Base-by-base conservation (phyloP, 2,113 vertebrate species). In the Pygoscelis antarcticus region DNA sequence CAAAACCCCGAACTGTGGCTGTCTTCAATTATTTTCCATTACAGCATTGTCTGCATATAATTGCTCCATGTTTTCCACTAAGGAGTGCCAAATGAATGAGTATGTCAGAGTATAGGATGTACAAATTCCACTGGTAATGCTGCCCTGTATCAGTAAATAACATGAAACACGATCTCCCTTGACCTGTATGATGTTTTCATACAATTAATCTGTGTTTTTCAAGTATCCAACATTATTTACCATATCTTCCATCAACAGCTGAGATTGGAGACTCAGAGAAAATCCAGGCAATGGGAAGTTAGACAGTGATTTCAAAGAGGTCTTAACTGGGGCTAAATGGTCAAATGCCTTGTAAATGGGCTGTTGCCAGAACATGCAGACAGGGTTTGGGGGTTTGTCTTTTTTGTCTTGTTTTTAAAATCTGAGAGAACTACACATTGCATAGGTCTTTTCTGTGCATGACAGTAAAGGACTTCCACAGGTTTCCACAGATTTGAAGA, bases 1-100 rank as follows among this genome's bases (percentile, higher is more conserved):
- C 87, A 89, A 96, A 95, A 85, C 0, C 92, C 90, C 96, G 95
- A 93, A 96, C 77, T 0, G 0, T 93, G 77, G 90, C 96, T 94
- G 95, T 96, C 96, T 96, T 97, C 91, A 95, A 97, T 96, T 97
- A 96, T 97, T 97, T 97, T 98, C 97, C 98, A 98, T 97, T 97
- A 98, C 96, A 96, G 89, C 93, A 96, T 95, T 97, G 96, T 97
- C 97, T 98, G 95, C 92, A 96, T 90, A 94, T 96, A 98, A 98
- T 97, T 97, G 93, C 75, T 97, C 93, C 81, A 87, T 89, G 96
- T 98, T 98, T 98, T 98, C 97, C 97, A 98, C 93, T 97, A 83
- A 83, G 74, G 84, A 92, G 66, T 96, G 97, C 97, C 98, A 98
- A 97, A 97, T 81, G 79, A 93, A 91, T 55, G 69, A 94, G 84